phyloP scores from a whole-genome alignment of 2,797 vertebrate species.

The Arnoldichthys spilopterus region DNA sequence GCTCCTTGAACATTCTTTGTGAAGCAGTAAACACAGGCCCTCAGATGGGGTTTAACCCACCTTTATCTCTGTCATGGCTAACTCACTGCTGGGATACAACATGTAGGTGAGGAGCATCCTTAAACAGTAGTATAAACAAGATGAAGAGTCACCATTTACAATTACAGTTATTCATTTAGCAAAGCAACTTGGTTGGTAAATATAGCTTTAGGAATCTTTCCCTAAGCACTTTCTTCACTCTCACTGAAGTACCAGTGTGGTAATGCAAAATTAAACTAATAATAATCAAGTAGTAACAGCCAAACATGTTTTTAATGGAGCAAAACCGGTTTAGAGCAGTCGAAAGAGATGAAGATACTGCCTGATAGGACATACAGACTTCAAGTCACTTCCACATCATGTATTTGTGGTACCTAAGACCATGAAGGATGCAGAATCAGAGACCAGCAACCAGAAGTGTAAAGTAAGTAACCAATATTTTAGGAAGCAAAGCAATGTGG shows the following conservation, averaged over 20 bases:
- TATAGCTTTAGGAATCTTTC: neutral
- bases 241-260: too few relatives aligned
- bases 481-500: neutral
- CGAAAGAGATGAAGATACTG: neutral
- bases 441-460: neutral
- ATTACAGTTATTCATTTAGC: neutral
- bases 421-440: neutral
- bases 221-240: too few relatives aligned
- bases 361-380: neutral
- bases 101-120: neutral
- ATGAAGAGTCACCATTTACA: neutral
- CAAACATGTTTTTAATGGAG: too few relatives aligned
- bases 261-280: neutral
- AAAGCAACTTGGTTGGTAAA: neutral
- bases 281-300: too few relatives aligned
- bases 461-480: neutral
- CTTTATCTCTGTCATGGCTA: neutral
- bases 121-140: neutral
- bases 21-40: neutral
- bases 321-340: neutral
- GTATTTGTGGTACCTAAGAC: too few relatives aligned
- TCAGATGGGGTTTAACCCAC: too few relatives aligned
- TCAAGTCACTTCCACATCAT: neutral
- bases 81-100: neutral
- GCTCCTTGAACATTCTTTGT: neutral